Conservation (phyloP, 2,888 invertebrate species). For the Caenorhabditis sinica region DNA sequence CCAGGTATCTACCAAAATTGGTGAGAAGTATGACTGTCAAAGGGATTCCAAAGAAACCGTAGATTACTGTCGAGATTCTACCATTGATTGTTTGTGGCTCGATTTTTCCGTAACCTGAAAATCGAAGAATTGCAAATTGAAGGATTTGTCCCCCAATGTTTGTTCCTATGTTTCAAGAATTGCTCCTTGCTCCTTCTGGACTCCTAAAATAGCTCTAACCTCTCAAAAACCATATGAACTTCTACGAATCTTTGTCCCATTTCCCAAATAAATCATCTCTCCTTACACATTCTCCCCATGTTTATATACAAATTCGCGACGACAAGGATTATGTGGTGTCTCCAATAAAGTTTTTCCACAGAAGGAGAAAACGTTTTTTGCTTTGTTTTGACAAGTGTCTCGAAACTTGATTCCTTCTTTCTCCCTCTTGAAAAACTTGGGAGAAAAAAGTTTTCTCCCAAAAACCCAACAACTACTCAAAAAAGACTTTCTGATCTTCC, state of each 20-base stretch:
- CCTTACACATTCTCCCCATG: too few relatives aligned
- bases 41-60: slow-evolving; percentile 82
- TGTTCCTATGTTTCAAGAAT: neutral
- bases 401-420: slow-evolving; percentile 34
- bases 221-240: slow-evolving; percentile 15
- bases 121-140: neutral
- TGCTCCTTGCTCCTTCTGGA: neutral
- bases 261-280: too few relatives aligned
- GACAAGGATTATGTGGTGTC: slow-evolving; percentile 40
- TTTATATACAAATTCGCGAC: slow-evolving; percentile 47
- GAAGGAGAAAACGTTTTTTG: slow-evolving; percentile 45
- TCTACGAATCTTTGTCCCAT: neutral
- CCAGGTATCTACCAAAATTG: slow-evolving; percentile 81
- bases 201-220: slow-evolving; percentile 8
- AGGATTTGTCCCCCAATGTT: too few relatives aligned
- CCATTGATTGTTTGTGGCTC: slow-evolving; percentile 80
- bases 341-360: slow-evolving; percentile 7
- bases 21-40: slow-evolving; percentile 82
- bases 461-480: neutral
- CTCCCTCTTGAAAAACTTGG: neutral
- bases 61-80: slow-evolving; percentile 81
- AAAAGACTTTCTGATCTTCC: neutral
- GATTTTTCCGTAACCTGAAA: slow-evolving; percentile 82
- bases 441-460: too few relatives aligned
- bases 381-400: slow-evolving; percentile 62